These are phyloP conservation scores for Parauchenoglanis ngamensis DNA, from an alignment of 2,797 vertebrate genomes.

Conservation along the genomic window DNA sequence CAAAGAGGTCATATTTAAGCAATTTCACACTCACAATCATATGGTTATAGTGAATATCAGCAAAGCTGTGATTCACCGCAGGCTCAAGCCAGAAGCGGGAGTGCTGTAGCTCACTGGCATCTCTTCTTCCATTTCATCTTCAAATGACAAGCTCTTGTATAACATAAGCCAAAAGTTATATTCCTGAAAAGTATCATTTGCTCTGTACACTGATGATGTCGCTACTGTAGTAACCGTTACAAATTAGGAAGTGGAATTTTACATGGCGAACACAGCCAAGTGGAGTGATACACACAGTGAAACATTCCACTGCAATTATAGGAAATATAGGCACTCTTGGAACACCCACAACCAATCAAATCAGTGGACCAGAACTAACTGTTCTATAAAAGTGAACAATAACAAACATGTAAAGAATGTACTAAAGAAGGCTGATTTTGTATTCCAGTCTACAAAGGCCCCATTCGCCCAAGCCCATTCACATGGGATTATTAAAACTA, in stretches of 20 bases:
- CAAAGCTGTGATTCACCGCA: not conserved
- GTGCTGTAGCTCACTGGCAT: not conserved
- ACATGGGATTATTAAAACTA: not conserved
- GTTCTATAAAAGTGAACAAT: constrained; percentile 24
- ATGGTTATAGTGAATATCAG: not conserved
- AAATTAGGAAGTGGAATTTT: not conserved
- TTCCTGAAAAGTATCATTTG: not conserved
- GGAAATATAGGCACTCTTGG: not conserved
- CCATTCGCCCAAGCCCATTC: not conserved
- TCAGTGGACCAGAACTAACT: not conserved
- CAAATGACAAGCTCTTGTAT: not conserved
- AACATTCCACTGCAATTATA: not conserved
- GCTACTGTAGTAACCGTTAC: not conserved
- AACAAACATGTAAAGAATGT: not conserved
- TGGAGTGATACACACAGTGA: not conserved
- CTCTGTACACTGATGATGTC: not conserved
- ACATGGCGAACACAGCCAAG: not conserved
- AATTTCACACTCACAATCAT: not conserved
- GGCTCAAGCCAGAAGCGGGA: not conserved
- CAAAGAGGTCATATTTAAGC: not conserved
- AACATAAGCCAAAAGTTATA: not conserved
- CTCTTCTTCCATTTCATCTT: not conserved
- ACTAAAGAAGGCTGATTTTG: not conserved
- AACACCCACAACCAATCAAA: not conserved
- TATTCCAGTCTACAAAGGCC: not conserved